These are phyloP conservation scores for Aurelia sp. DNA, from an alignment of 30 jellyfish, hydroid and myxozoan genomes.

Conservation along the genomic window DNA sequence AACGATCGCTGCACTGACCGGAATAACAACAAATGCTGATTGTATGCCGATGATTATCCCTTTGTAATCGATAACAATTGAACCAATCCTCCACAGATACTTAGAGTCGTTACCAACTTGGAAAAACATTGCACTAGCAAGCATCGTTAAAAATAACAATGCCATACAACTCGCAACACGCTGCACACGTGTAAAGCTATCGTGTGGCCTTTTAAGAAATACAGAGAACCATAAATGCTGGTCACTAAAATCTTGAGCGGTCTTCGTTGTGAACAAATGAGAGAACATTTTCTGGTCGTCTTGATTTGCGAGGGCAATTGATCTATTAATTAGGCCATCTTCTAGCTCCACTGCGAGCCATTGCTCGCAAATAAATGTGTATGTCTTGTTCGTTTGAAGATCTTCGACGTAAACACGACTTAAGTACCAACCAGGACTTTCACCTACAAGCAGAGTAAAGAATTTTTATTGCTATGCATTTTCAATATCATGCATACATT, in stretches of 20 bases:
- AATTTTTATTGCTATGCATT: no score
- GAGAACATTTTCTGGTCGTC: constrained; percentile 39
- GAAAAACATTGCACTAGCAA: constrained; percentile 91
- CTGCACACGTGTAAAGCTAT: constrained; percentile 83
- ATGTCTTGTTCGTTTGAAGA: constrained; percentile 48
- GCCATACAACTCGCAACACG: constrained; percentile 79
- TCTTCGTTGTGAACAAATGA: constrained; percentile 61
- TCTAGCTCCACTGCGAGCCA: constrained; percentile 73
- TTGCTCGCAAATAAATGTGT: constrained; percentile 53
- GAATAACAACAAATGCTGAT: constrained; percentile 69
- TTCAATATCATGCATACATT: no score
- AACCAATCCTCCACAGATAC: constrained; percentile 68
- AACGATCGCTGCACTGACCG: constrained; percentile 58
- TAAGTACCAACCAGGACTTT: constrained; percentile 60
- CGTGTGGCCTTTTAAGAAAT: constrained; percentile 74
- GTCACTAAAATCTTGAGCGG: constrained; percentile 61
- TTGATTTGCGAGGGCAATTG: constrained; percentile 32
- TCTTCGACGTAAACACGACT: constrained; percentile 59
- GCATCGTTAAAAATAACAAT: constrained; percentile 69
- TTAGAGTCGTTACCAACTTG: constrained; percentile 65
- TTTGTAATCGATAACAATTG: constrained; percentile 56
- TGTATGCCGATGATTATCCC: constrained; percentile 75
- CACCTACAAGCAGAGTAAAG: constrained; percentile 20
- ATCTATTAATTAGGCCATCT: constrained; percentile 56
- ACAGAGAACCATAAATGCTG: constrained; percentile 75